Percentiles rank a stretch among this genome's conserved stretches.
These are phyloP conservation scores for Oreotragus oreotragus DNA, from an alignment of 2,113 vertebrate genomes.

Conservation along the genomic window DNA sequence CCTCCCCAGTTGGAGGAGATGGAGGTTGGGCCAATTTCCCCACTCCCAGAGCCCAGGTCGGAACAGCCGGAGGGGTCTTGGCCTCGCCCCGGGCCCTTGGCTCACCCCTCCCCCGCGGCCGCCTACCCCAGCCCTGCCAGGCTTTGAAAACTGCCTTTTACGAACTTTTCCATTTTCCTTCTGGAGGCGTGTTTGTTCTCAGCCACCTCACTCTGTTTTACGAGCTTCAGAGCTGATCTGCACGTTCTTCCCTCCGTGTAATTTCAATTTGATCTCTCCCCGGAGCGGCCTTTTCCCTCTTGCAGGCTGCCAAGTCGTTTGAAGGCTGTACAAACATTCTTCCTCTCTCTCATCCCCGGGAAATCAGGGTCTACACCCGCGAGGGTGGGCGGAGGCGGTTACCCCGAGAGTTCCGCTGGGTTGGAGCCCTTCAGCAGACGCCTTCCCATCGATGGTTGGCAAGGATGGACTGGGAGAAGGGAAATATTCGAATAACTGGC, in stretches of 20 bases:
- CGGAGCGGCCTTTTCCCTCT: slow-evolving; percentile 56
- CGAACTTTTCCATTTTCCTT: not conserved
- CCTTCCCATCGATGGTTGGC: not conserved
- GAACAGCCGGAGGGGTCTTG: not conserved
- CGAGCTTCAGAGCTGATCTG: slow-evolving; percentile 27
- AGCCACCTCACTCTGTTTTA: slow-evolving; percentile 17
- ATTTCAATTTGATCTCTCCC: slow-evolving; percentile 55
- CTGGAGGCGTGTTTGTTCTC: slow-evolving; percentile 25
- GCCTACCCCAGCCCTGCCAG: not conserved
- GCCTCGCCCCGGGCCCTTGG: not conserved
- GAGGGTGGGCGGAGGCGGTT: not conserved
- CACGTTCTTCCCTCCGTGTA: slow-evolving; percentile 42
- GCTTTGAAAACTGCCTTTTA: not conserved
- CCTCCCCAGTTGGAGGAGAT: not conserved
- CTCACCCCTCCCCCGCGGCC: not conserved
- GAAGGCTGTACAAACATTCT: slow-evolving; percentile 61
- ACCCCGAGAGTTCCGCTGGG: not conserved
- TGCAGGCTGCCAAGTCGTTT: slow-evolving; percentile 60
- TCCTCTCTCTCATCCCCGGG: not conserved
- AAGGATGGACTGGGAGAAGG: not conserved
- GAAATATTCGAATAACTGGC: not conserved
- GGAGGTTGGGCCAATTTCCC: not conserved
- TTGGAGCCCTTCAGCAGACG: not conserved
- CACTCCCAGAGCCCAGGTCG: not conserved
- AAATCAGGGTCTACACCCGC: not conserved